Evolutionary conservation across 2,797 vertebrate species (phyloP).

Genomic region (Acrossocheilus fasciatus): DNA sequence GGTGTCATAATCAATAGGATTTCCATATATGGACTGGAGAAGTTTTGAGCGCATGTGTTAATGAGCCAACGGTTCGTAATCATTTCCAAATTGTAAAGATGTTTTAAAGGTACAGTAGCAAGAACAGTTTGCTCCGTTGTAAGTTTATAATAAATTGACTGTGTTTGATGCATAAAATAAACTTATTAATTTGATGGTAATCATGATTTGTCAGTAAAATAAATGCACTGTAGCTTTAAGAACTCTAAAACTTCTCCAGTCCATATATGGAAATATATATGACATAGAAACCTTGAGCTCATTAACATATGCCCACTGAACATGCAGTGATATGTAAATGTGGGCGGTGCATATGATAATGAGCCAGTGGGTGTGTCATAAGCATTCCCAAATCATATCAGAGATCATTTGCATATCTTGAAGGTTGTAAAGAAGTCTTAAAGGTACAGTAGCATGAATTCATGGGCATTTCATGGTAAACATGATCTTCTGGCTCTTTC

Average conservation of each 20-base stretch:
- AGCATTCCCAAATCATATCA: neutral
- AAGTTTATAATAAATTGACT: too few species aligned
- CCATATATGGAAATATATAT: neutral
- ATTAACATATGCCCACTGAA: neutral
- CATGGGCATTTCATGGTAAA: too few species aligned
- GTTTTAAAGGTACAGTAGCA: neutral
- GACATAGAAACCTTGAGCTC: neutral
- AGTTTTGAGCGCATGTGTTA: neutral
- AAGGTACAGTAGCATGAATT: neutral
- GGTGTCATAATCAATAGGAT: neutral
- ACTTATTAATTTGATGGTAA: neutral
- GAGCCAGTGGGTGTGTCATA: neutral
- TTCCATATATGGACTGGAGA: neutral
- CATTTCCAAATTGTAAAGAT: neutral
- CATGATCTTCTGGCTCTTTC: neutral
- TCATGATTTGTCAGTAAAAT: neutral
- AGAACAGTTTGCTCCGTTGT: too few species aligned
- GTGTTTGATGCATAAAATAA: neutral
- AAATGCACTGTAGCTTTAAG: neutral
- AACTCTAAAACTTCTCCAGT: neutral
- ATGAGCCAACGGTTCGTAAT: neutral
- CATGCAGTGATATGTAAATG: neutral
- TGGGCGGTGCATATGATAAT: neutral
- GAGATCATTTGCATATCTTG: too few species aligned
- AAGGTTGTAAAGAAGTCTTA: neutral